Evolutionary conservation across 2,888 invertebrate species (phyloP).

Genomic region (Perizoma flavofasciatum): DNA sequence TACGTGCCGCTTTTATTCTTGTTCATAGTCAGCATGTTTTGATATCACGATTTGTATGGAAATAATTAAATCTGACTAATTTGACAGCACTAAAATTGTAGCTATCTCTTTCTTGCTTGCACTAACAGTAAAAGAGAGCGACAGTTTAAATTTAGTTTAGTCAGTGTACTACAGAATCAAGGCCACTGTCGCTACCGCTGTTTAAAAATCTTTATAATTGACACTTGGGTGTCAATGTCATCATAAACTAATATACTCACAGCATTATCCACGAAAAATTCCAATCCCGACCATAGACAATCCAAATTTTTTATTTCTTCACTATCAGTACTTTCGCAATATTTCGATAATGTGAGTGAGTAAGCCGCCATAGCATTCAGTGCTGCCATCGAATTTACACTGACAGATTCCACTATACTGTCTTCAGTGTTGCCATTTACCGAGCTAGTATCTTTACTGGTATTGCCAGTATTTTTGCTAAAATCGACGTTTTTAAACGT

Average conservation of each 20-base stretch:
- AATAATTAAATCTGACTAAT: too few species aligned
- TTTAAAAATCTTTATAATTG: too few species aligned
- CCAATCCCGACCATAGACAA: constrained; percentile 66
- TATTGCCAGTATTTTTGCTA: constrained; percentile 24
- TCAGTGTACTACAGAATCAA: too few species aligned
- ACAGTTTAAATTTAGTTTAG: too few species aligned
- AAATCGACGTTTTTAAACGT: constrained; percentile 70
- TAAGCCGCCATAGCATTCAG: constrained; percentile 74
- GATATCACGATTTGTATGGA: too few species aligned
- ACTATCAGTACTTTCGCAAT: constrained; percentile 65
- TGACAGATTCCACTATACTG: constrained; percentile 50
- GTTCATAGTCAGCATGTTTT: too few species aligned
- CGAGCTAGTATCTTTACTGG: constrained; percentile 40
- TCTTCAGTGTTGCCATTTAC: constrained; percentile 55
- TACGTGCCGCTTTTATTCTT: too few species aligned
- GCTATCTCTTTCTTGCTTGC: too few species aligned
- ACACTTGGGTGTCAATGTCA: too few species aligned
- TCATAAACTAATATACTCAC: constrained; percentile 54
- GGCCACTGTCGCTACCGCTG: too few species aligned
- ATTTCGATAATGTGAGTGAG: constrained; percentile 68
- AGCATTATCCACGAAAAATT: constrained; percentile 67
- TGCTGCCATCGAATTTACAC: constrained; percentile 56
- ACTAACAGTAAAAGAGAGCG: too few species aligned
- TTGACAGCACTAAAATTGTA: too few species aligned
- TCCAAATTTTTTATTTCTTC: constrained; percentile 67